phyloP scores from a whole-genome alignment of 2,888 invertebrate species.

The Zaprionus bogoriensis region DNA sequence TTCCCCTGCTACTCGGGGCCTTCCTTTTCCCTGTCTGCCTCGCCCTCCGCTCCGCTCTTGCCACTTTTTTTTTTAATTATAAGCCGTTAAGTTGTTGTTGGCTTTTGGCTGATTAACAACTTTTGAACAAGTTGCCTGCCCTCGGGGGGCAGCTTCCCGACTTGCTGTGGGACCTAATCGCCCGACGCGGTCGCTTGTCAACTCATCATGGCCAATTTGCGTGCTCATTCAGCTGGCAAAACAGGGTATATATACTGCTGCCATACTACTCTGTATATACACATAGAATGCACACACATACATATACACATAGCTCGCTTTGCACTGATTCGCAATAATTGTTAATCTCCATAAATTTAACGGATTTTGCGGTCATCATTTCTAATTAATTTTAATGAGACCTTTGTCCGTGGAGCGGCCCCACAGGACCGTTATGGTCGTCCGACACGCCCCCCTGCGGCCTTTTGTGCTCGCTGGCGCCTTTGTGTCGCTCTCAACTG shows the following conservation, averaged over 20 bases:
- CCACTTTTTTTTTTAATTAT: slow-evolving; percentile 21
- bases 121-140: slow-evolving; percentile 15
- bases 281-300: no score
- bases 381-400: slow-evolving; percentile 61
- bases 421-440: background rate
- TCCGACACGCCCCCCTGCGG: background rate
- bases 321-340: slow-evolving; percentile 1
- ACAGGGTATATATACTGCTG: background rate
- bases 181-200: slow-evolving; percentile 5
- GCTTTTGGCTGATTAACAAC: slow-evolving; percentile 53
- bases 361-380: slow-evolving; percentile 47
- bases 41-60: no score
- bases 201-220: slow-evolving; percentile 37
- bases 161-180: slow-evolving; percentile 6
- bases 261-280: background rate
- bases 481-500: slow-evolving; percentile 4
- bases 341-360: slow-evolving; percentile 26
- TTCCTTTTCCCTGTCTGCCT: background rate
- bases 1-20: slow-evolving; percentile 25
- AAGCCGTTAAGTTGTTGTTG: slow-evolving; percentile 24
- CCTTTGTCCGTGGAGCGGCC: background rate
- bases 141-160: no score
- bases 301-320: background rate
- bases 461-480: background rate
- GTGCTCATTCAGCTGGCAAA: slow-evolving; percentile 3